A percentile compares a stretch with the other conserved stretches of the same genome.
Conservation (phyloP, 2,113 vertebrate species). For the Nettapus auritus region DNA sequence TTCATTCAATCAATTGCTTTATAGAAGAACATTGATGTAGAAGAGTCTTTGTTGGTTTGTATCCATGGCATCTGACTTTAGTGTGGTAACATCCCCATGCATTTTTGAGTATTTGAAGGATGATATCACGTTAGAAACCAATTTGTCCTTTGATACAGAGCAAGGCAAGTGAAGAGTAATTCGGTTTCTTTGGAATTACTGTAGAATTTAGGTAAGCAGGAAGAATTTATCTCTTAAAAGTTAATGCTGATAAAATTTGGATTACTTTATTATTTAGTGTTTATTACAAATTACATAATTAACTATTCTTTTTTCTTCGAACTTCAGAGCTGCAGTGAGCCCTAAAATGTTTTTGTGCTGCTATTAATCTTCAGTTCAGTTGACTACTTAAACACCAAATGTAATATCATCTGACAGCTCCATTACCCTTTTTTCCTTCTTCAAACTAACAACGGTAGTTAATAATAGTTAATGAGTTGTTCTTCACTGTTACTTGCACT, state of each 20-base stretch:
- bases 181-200: background rate
- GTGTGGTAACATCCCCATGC: background rate
- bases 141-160: background rate
- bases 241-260: background rate
- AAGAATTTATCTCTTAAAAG: background rate
- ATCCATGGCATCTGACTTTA: background rate
- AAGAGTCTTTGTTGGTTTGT: fast-evolving
- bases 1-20: background rate
- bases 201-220: background rate
- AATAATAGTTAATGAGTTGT: background rate
- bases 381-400: background rate
- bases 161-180: background rate
- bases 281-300: background rate
- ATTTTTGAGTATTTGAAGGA: background rate
- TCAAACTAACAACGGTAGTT: background rate
- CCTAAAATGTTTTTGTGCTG: background rate
- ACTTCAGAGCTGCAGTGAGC: background rate
- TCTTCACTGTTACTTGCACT: background rate
- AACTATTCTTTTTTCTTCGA: background rate
- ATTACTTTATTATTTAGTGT: background rate
- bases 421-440: background rate
- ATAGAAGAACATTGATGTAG: background rate
- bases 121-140: background rate
- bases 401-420: background rate
- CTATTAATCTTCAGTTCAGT: background rate